Conservation (phyloP, 2,797 vertebrate species). For the Petrocephalus schoutedeni region DNA sequence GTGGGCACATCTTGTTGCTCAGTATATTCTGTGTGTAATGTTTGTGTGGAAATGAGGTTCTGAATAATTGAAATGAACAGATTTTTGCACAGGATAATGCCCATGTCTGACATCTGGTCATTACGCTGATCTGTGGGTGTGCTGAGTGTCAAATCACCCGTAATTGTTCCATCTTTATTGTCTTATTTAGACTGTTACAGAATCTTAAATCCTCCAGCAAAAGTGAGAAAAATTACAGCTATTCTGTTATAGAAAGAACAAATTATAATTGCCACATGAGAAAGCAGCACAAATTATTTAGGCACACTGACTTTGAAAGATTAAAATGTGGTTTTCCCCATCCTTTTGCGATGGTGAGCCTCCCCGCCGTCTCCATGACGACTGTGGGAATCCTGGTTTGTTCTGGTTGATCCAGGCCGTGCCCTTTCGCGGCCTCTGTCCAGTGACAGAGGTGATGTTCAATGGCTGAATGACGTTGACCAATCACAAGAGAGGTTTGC, state of each 20-base stretch:
- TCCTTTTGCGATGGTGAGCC: neutral
- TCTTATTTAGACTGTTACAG: neutral
- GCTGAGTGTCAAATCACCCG: neutral
- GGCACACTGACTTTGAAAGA: conserved; percentile 6
- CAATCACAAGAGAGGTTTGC: neutral
- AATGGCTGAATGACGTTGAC: neutral
- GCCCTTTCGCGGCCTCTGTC: neutral
- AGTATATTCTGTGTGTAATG: neutral
- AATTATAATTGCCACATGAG: neutral
- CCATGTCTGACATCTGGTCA: neutral
- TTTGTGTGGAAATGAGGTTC: neutral
- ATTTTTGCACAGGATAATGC: neutral
- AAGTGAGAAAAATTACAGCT: conserved; percentile 16
- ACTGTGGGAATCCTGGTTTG: neutral
- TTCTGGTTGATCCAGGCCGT: neutral
- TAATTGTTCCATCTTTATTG: neutral
- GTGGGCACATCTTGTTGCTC: neutral
- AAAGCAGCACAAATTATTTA: conserved; percentile 8
- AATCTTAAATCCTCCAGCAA: neutral
- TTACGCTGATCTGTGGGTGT: neutral
- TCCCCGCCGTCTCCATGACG: neutral
- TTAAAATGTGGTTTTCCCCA: conserved; percentile 7
- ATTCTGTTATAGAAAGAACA: neutral
- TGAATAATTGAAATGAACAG: conserved; percentile 1
- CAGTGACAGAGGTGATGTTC: neutral